phyloP scores from a whole-genome alignment of 92 coral and sea anemone genomes.

The Virgularia gustaviana region DNA sequence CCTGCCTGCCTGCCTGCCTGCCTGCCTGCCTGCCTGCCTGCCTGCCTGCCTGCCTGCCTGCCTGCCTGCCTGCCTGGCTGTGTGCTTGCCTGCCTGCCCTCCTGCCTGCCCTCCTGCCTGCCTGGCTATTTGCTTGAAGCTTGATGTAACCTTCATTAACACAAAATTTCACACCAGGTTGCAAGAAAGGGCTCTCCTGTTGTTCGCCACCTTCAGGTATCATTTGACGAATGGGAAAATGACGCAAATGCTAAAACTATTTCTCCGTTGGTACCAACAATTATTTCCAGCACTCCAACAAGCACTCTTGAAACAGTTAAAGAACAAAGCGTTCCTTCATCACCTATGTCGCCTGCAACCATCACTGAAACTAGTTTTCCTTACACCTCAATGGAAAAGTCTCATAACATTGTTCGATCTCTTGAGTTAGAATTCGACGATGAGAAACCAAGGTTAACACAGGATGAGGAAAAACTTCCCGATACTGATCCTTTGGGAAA shows the following conservation, averaged over 20 bases:
- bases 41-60: too few species aligned
- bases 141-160: not conserved
- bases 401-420: constrained; percentile 10
- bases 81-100: too few species aligned
- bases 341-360: not conserved
- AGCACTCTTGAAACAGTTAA: constrained; percentile 24
- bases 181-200: constrained; percentile 14
- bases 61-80: too few species aligned
- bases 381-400: constrained; percentile 3
- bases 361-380: constrained; percentile 29
- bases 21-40: too few species aligned
- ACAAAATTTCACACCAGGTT: not conserved
- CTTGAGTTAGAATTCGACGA: constrained; percentile 23
- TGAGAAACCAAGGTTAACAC: not conserved
- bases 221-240: constrained; percentile 34
- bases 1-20: too few species aligned
- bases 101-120: too few species aligned
- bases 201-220: constrained; percentile 19
- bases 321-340: constrained; percentile 28
- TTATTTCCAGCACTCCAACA: constrained; percentile 19
- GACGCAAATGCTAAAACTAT: not conserved
- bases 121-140: not conserved
- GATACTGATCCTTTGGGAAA: constrained; percentile 10
- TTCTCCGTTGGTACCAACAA: not conserved
- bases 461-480: constrained; percentile 22